Evolutionary conservation across 2,113 vertebrate genomes (phyloP), one percentile per base, ranked within the genome.

Genomic region (Gallinago undulata): DNA sequence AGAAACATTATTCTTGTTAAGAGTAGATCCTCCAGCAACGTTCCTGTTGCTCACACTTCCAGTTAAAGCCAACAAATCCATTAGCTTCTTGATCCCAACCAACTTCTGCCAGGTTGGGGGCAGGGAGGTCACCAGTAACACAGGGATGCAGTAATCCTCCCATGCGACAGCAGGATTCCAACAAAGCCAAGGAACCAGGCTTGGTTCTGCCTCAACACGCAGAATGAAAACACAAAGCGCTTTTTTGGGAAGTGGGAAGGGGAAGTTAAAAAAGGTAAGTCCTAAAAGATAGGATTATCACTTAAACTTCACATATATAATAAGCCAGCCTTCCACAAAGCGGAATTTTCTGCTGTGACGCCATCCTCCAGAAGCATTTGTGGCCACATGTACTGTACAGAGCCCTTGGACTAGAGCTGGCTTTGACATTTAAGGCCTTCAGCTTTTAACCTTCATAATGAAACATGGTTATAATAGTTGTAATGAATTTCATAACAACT

Each of bases 301-400:
- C 50, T 28, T 55, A 13, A 59, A 77, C 16, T 4, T 5, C 60
- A 43, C 0, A 0, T 7, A 3, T 13, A 3, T 0, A 0, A 53
- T 8, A 35, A 69, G 55, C 24, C n/a, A 79, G 41, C 5, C 72
- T 39, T 35, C 13, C 24, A 5, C 31, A 64, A 7, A 47, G 48
- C 1, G 0, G n/a, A 39, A 19, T 9, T 27, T 18, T 30, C 53
- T 9, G 39, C n/a, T 15, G 6, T 47, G 50, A 8, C 3, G 2
- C 6, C 56, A 55, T 3, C 5, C 47, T 62, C 55, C n/a, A 67
- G 13, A 19, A 62, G 15, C 73, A n/a, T 12, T 47, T 12, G 25
- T 30, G n/a, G 31, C 60, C 24, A 24, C 14, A 9, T 5, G 11
- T 30, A 31, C 19, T 35, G 25, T 1, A 30, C 5, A 19, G 37